Evolutionary conservation across 2,113 vertebrate genomes (phyloP), one percentile per base, ranked within the genome.

Genomic region (Pollachius pollachius): DNA sequence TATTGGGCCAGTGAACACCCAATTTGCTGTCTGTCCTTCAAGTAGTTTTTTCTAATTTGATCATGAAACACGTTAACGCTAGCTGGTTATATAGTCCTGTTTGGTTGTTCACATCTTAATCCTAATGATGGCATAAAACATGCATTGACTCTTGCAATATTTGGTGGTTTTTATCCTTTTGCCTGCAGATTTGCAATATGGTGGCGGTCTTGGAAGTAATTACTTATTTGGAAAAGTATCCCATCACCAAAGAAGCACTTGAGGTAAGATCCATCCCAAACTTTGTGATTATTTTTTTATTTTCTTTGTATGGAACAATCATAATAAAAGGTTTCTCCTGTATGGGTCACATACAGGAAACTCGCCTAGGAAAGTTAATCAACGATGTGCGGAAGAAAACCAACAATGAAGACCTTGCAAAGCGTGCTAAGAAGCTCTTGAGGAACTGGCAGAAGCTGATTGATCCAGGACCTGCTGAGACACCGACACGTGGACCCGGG

Each of bases 181-280:
- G 72, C 67, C 82, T 79, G 41, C 90, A 99, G 97, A 99, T 99
- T 93, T 94, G 91, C 94, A 97, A 99, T 91, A 99, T 99, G 96
- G 97, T 96, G 92, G 94, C 92, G 86, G 97, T 99, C 88, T 87
- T 96, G 89, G 97, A 99, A 91, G 97, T 99, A 81, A 99, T 99
- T 92, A 92, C 96, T 91, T 94, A 94, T 91, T 90, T 99, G 91
- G 97, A 99, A 91, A 98, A 95, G 86, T 98, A 94, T 80, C 97
- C 97, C 70, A 99, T 99, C 90, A 99, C 97, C 95, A 99, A 99
- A 97, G 97, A 99, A 94, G 97, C 96, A 84, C 94, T 98, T 83
- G 96, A 98, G 95, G 97, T 98, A 89, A 76, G 93, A 70, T 8
- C 13, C 1, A 11, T 69, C 7, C 23, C 3, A 12, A 65, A 2